Evolutionary conservation across 1,140 invertebrate genomes (phyloP).

Genomic region (Dolichoris vasculosae): DNA sequence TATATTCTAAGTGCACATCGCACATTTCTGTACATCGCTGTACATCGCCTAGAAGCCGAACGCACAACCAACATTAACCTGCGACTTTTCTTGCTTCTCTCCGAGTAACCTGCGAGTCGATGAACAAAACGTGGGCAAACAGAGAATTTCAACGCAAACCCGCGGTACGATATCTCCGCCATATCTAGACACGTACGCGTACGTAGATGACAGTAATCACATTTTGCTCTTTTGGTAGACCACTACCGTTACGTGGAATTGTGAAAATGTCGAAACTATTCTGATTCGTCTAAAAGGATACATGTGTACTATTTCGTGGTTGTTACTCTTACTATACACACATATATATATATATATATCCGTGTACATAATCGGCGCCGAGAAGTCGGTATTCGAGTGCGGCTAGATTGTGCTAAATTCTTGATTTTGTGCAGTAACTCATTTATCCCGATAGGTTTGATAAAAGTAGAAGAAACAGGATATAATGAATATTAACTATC

Average conservation of each 20-base stretch:
- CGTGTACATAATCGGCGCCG: too few relatives aligned
- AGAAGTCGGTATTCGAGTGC: too few relatives aligned
- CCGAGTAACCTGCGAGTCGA: constrained; percentile 14
- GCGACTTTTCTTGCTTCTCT: background rate
- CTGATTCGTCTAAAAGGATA: constrained; percentile 14
- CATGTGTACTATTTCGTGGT: background rate
- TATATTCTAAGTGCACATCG: background rate
- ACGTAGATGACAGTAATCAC: constrained; percentile 5
- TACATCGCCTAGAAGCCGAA: background rate
- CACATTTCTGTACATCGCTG: background rate
- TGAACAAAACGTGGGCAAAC: background rate
- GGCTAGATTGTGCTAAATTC: too few relatives aligned
- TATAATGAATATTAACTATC: too few relatives aligned
- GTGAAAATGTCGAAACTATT: background rate
- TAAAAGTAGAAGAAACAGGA: too few relatives aligned
- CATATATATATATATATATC: too few relatives aligned
- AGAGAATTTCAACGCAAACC: background rate
- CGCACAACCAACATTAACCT: background rate
- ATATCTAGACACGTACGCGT: background rate
- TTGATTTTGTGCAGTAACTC: too few relatives aligned
- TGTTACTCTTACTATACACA: too few relatives aligned
- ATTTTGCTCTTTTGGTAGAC: constrained; percentile 18
- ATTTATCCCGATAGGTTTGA: too few relatives aligned
- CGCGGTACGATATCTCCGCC: too few relatives aligned
- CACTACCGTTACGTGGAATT: background rate